Percentiles rank a stretch among this genome's conserved stretches.
These are phyloP conservation scores for Sebastes taczanowskii DNA, from an alignment of 2,797 vertebrate genomes.

Conservation along the genomic window DNA sequence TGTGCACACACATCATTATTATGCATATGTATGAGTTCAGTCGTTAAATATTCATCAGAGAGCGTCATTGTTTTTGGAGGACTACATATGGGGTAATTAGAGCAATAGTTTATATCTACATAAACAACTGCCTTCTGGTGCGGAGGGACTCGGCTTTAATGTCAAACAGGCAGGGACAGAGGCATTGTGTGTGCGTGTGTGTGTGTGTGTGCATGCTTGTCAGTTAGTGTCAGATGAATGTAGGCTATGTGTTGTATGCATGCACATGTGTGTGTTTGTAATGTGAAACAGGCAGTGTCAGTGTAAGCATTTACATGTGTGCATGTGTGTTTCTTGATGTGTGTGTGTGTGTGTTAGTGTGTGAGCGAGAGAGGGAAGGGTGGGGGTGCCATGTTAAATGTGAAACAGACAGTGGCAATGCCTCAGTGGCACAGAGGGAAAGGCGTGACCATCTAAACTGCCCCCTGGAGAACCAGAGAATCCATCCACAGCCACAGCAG, in stretches of 20 bases:
- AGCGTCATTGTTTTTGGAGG: constrained; percentile 77
- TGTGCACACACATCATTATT: constrained; percentile 45
- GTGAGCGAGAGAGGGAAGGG: not conserved
- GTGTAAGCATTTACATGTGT: constrained; percentile 35
- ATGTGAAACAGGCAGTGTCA: constrained; percentile 71
- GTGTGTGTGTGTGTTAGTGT: constrained; percentile 24
- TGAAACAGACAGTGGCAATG: constrained; percentile 73
- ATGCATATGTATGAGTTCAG: constrained; percentile 48
- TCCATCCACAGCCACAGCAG: constrained; percentile 41
- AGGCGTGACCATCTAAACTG: constrained; percentile 70
- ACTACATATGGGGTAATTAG: constrained; percentile 82
- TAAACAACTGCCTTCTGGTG: constrained; percentile 81
- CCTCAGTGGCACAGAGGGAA: constrained; percentile 67
- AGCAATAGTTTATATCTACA: constrained; percentile 80
- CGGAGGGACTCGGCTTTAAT: constrained; percentile 73
- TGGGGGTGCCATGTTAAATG: constrained; percentile 59
- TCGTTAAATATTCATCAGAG: constrained; percentile 82
- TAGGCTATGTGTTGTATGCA: constrained; percentile 29
- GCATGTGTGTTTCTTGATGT: constrained; percentile 1
- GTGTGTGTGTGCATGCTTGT: constrained; percentile 51
- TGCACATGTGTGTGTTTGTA: constrained; percentile 55
- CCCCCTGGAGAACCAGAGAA: constrained; percentile 67
- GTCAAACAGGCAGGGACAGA: constrained; percentile 75
- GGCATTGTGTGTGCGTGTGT: constrained; percentile 15
- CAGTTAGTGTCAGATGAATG: constrained; percentile 56